Base-by-base conservation (phyloP, 2,888 invertebrate species). In the Melinaea menophilus region DNA sequence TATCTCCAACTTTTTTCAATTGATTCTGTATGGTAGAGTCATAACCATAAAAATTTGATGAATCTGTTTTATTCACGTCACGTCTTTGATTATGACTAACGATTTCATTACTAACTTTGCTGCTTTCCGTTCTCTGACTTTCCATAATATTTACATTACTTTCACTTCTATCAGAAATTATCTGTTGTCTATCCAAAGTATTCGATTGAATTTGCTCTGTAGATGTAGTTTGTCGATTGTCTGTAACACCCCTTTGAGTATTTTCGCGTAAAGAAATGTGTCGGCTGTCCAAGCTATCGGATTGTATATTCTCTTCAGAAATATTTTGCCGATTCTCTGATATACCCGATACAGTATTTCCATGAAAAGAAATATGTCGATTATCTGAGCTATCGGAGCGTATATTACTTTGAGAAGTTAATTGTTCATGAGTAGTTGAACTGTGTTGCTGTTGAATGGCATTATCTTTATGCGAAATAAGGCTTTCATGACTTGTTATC, bases 41-140 rank as follows among this genome's bases (percentile, higher is more conserved):
- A 65, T 91, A 90, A 5, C 88, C 90, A 68, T 86, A 90, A 73
- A 90, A 91, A 63, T 91, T 88, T 0, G 88, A 86, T 11, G 88
- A 83, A 75, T 90, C 88, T 34, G 90, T 89, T 73, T 82, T 76
- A 68, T 85, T 85, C 60, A 75, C 73, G 65, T 85, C 79, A 54
- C 79, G 81, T 65, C 76, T 79, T 63, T 75, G 79, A 61, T 80
- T 78, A 31, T 31, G 31, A 62, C 75, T 75, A 41, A 69, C 67
- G n/a, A 74, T 73, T 65, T 82, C 77, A 66, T 76, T 78, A 54
- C 66, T 82, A 5, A 72, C 70, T 58, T 73, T 72, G 47, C 72
- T 73, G 46, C 71, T 77, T 67, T 82, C 73, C 46, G 73, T 70
- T 71, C 72, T 80, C 58, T 74, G 71, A 55, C 70, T 78, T 63